A percentile compares a stretch with the other conserved stretches of the same genome.
These are phyloP conservation scores for Busseola fusca DNA, from an alignment of 2,888 invertebrate genomes.

Conservation along the genomic window DNA sequence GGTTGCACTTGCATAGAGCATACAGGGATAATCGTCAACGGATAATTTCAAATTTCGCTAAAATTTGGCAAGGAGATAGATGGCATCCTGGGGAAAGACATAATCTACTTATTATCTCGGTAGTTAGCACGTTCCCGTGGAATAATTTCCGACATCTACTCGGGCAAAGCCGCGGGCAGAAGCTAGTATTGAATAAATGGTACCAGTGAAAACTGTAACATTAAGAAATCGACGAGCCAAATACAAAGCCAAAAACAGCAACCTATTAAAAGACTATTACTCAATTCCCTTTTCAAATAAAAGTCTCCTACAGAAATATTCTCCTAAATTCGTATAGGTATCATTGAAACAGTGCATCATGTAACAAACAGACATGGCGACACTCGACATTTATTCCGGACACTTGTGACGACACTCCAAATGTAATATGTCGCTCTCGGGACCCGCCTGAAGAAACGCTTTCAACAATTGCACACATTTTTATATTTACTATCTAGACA, in stretches of 20 bases:
- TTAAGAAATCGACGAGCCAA: neutral
- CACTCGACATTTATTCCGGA: slow-evolving; percentile 59
- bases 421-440: slow-evolving; percentile 67
- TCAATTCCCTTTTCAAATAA: slow-evolving; percentile 16
- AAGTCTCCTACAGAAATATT: slow-evolving; percentile 18
- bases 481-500: slow-evolving; percentile 48
- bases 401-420: slow-evolving; percentile 61
- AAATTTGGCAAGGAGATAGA: neutral
- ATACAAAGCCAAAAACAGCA: neutral
- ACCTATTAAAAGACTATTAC: slow-evolving; percentile 29
- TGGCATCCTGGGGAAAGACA: too few species aligned
- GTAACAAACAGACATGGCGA: slow-evolving; percentile 51
- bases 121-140: neutral
- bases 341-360: slow-evolving; percentile 61
- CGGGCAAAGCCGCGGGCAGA: neutral
- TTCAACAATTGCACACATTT: slow-evolving; percentile 60
- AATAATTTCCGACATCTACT: neutral
- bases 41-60: too few species aligned
- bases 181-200: neutral
- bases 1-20: too few species aligned
- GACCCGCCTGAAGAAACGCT: slow-evolving; percentile 59
- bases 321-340: slow-evolving; percentile 39
- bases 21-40: too few species aligned
- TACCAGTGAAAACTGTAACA: neutral
- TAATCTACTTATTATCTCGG: neutral